These are phyloP conservation scores for Varanus komodoensis DNA, from an alignment of 2,113 vertebrate genomes.

Conservation along the genomic window DNA sequence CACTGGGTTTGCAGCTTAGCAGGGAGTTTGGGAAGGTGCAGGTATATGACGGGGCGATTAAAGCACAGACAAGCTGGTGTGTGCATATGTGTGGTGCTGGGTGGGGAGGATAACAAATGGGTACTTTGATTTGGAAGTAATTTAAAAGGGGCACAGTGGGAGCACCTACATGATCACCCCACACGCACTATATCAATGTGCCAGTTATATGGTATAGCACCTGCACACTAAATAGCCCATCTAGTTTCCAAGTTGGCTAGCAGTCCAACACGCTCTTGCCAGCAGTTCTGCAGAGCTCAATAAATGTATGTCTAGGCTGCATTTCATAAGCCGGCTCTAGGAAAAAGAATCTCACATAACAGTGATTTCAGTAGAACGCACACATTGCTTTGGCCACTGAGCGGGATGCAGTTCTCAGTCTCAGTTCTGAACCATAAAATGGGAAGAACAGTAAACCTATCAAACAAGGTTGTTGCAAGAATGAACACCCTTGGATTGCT, in stretches of 20 bases:
- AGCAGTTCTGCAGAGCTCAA: not conserved
- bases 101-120: not conserved
- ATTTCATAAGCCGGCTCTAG: not conserved
- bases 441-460: not conserved
- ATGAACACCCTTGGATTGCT: not conserved
- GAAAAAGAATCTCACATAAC: not conserved
- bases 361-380: not conserved
- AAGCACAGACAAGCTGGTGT: not conserved
- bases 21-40: not conserved
- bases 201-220: not conserved
- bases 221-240: not conserved
- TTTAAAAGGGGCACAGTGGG: not conserved
- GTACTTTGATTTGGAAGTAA: not conserved
- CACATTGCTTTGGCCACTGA: not conserved
- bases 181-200: not conserved
- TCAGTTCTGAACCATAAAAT: not conserved
- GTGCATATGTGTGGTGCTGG: not conserved
- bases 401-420: not conserved
- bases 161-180: not conserved
- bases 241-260: not conserved
- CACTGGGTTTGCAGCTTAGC: too few relatives aligned
- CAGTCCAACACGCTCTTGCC: not conserved
- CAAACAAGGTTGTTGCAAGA: not conserved
- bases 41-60: not conserved
- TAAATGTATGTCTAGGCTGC: not conserved